Percentiles rank a stretch among this genome's conserved stretches.
phyloP scores from a whole-genome alignment of 1,140 invertebrate species.

The Papilio dardanus region DNA sequence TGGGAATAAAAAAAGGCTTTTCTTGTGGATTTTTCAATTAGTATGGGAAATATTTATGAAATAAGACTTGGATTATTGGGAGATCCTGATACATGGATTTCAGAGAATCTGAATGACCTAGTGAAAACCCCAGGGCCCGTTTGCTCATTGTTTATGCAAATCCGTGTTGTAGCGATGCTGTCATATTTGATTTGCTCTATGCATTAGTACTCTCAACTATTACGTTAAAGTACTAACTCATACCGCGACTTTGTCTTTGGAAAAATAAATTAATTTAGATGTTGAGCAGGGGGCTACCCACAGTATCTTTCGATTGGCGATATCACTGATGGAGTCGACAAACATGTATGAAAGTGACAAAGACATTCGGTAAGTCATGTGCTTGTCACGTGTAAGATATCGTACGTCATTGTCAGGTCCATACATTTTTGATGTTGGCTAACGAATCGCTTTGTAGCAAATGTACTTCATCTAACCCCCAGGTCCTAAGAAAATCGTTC shows the following conservation, averaged over 20 bases:
- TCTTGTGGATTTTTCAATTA: slow-evolving; percentile 22
- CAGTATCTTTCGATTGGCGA: too few species aligned
- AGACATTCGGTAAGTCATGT: too few species aligned
- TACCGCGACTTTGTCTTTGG: neutral
- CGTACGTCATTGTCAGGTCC: too few species aligned
- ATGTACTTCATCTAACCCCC: too few species aligned
- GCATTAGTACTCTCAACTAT: slow-evolving; percentile 28
- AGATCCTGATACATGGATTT: slow-evolving; percentile 64
- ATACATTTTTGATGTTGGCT: too few species aligned
- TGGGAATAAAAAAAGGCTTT: slow-evolving; percentile 22
- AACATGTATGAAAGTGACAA: too few species aligned
- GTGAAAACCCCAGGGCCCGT: slow-evolving; percentile 64
- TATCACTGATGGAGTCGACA: too few species aligned
- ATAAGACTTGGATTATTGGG: slow-evolving; percentile 10
- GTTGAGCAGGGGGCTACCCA: too few species aligned
- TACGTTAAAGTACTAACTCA: neutral
- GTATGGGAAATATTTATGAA: slow-evolving; percentile 25
- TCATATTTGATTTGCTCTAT: slow-evolving; percentile 57
- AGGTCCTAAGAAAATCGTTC: too few species aligned
- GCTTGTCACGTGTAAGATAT: too few species aligned
- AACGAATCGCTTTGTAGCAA: too few species aligned
- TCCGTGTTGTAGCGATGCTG: slow-evolving; percentile 56
- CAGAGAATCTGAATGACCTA: slow-evolving; percentile 55
- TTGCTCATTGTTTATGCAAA: slow-evolving; percentile 72
- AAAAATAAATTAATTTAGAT: neutral